phyloP scores from a whole-genome alignment of 2,888 invertebrate genomes.

The Blomia tropicalis region DNA sequence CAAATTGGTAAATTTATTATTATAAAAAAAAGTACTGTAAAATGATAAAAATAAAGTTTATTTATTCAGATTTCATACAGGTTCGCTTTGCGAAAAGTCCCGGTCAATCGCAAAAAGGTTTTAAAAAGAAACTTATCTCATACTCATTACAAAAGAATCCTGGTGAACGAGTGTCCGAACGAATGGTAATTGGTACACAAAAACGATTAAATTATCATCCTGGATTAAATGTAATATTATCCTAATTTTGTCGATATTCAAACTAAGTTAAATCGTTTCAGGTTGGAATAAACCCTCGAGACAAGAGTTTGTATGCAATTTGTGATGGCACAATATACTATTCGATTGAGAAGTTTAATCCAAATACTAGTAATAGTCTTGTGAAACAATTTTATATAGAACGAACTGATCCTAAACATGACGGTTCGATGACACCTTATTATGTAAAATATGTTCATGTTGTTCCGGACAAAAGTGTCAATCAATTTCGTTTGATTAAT shows the following conservation, averaged over 20 bases:
- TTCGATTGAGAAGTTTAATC: conserved; percentile 24
- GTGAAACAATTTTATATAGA: conserved; percentile 22
- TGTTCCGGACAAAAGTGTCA: conserved; percentile 10
- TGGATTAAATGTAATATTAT: conserved; percentile 20
- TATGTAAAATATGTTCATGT: conserved; percentile 25
- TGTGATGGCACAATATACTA: conserved; percentile 21
- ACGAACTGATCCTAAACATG: neutral
- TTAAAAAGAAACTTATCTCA: neutral
- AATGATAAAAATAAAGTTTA: too few species aligned
- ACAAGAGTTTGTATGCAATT: conserved; percentile 24
- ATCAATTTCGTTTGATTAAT: conserved; percentile 22
- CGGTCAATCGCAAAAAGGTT: conserved; percentile 17
- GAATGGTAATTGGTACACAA: conserved; percentile 20
- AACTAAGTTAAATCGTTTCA: neutral
- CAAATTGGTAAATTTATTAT: too few species aligned
- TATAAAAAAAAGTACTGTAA: too few species aligned
- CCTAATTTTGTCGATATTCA: neutral
- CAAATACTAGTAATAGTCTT: conserved; percentile 12
- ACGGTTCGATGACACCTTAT: neutral
- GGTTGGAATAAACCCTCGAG: conserved; percentile 24
- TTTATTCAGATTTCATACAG: neutral
- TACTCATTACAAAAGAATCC: conserved; percentile 1
- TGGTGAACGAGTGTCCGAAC: conserved; percentile 20
- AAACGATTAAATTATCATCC: conserved; percentile 24
- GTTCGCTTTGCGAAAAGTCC: conserved; percentile 16